These are phyloP conservation scores for Acanthoscelides obtectus DNA, from an alignment of 2,888 invertebrate species.

Conservation along the genomic window DNA sequence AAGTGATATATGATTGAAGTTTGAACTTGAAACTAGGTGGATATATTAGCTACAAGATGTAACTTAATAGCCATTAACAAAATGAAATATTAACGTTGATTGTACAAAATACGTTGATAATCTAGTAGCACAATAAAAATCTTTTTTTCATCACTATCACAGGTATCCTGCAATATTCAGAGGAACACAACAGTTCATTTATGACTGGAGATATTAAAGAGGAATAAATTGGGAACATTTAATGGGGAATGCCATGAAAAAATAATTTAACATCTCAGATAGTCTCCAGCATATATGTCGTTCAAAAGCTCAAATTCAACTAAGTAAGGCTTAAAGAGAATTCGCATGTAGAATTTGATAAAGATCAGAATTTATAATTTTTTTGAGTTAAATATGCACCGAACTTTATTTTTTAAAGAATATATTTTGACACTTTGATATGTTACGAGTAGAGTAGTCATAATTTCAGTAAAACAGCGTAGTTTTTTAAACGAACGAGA, in stretches of 20 bases:
- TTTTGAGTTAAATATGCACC: slow-evolving; percentile 31
- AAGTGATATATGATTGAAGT: no score
- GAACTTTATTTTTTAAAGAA: slow-evolving; percentile 25
- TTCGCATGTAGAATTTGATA: slow-evolving; percentile 27
- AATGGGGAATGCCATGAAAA: slow-evolving; percentile 9
- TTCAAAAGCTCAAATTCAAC: background rate
- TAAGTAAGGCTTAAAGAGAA: background rate
- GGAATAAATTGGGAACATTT: background rate
- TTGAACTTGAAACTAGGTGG: no score
- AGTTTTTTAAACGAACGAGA: slow-evolving; percentile 5
- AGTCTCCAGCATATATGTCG: slow-evolving; percentile 7
- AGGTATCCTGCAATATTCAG: background rate
- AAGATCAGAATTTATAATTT: slow-evolving; percentile 6
- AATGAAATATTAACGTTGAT: no score
- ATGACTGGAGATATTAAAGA: background rate
- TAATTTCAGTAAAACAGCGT: slow-evolving; percentile 14
- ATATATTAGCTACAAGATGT: no score
- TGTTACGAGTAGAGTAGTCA: slow-evolving; percentile 13
- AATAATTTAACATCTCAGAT: slow-evolving; percentile 1
- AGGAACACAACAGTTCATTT: background rate
- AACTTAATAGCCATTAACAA: no score
- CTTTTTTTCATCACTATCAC: background rate
- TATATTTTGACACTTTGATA: slow-evolving; percentile 20
- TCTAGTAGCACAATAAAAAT: no score
- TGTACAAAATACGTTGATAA: no score